Evolutionary conservation across 2,888 invertebrate species (phyloP), one percentile per base, ranked within the genome.

Genomic region (Meiosimyza platycephala): DNA sequence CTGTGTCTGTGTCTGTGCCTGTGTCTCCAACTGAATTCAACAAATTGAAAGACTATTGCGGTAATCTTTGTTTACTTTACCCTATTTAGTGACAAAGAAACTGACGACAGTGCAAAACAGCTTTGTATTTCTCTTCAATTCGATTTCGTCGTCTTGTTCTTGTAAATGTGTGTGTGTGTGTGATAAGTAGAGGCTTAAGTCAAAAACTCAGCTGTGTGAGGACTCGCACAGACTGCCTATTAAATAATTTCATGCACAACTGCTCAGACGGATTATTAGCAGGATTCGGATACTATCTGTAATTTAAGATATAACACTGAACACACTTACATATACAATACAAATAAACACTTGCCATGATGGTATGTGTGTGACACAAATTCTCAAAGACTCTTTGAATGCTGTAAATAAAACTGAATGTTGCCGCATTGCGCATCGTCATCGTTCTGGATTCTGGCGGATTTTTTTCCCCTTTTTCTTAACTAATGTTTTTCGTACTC

Each of bases 181-280:
- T 40, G 9, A 3, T 40, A 40, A 40, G 40, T 9, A 40, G 6
- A 6, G 40, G 4, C 40, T 40, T 40, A 40, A 9, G 6, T 40
- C 9, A 2, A 40, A 9, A 40, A 40, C 40, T 40, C 40, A 40
- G 40, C 40, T 40, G 6, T 40, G 40, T 7, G 6, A 3, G 7
- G 2, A 57, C 57, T 60, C 40, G 40, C 60, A 62, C 47, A 40
- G 60, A 40, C 40, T 15, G 60, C 33, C 40, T 62, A 62, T 62
- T 62, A 62, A 62, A 62, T 47, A 62, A 62, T 62, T 62, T 33
- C 40, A 40, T 15, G 57, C 57, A 28, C 57, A 57, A 12, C 18
- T 62, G 57, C 57, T 57, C 57, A 57, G 57, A 15, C 28, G 57
- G 57, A 57, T 57, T 57, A 57, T 57, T 57, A 57, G 57, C 57